Percentiles rank a stretch among this genome's conserved stretches.
phyloP scores from a whole-genome alignment of 2,797 vertebrate genomes.

The Pseudotriccus pelzelni region DNA sequence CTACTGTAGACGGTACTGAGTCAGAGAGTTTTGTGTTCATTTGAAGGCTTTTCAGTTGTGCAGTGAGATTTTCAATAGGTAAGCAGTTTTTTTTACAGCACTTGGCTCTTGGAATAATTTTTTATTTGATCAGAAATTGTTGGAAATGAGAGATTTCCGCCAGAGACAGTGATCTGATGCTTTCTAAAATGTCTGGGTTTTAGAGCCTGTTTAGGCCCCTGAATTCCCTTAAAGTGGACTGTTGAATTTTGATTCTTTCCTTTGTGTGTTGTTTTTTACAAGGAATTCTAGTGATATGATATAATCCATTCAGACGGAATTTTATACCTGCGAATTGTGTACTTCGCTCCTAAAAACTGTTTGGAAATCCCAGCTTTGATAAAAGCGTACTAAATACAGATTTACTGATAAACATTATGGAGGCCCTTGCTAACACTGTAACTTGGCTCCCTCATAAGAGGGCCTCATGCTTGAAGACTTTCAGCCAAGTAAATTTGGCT shows the following conservation, averaged over 20 bases:
- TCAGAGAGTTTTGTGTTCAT: background rate
- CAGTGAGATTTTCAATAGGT: background rate
- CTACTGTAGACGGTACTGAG: conserved; percentile 6
- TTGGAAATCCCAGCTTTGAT: background rate
- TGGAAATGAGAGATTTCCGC: background rate
- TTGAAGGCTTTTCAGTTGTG: background rate
- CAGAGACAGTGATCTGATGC: background rate
- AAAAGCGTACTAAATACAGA: background rate
- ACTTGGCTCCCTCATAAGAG: background rate
- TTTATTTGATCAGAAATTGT: background rate
- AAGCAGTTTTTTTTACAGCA: background rate
- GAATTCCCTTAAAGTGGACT: background rate
- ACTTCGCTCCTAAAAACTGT: background rate
- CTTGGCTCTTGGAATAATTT: background rate
- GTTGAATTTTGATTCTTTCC: background rate
- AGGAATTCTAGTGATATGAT: background rate
- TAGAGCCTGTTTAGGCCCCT: background rate
- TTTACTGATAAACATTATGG: background rate
- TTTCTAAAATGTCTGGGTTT: background rate
- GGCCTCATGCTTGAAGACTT: background rate
- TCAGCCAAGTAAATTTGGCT: conserved; percentile 7
- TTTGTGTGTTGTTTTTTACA: background rate
- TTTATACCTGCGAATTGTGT: background rate
- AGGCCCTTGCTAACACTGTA: background rate
- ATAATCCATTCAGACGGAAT: background rate